Conservation (phyloP, 2,888 invertebrate species). For the Dimorphilus gyrociliatus region DNA sequence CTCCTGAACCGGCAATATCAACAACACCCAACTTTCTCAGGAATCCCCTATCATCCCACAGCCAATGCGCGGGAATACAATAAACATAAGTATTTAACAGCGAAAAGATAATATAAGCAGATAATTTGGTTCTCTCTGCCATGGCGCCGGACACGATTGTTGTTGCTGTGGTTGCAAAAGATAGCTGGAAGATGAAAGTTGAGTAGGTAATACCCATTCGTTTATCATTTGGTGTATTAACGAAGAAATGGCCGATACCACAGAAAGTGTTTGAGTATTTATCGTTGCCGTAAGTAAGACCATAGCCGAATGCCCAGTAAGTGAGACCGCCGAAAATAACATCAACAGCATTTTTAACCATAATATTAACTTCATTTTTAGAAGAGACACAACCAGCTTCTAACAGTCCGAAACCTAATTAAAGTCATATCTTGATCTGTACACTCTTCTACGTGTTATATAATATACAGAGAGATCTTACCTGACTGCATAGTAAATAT, state of each 20-base stretch:
- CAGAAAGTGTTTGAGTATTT: conserved; percentile 14
- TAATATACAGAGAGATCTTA: too few species aligned
- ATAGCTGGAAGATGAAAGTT: conserved; percentile 28
- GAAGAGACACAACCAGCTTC: conserved; percentile 66
- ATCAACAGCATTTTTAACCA: conserved; percentile 91
- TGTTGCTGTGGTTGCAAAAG: conserved; percentile 74
- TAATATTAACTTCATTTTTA: conserved; percentile 83
- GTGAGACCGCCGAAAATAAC: conserved; percentile 82
- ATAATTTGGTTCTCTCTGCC: conserved; percentile 63
- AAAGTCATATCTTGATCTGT: too few species aligned
- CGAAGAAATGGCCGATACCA: conserved; percentile 23
- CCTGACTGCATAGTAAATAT: conserved; percentile 5
- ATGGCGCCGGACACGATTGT: conserved; percentile 85
- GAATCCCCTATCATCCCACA: conserved; percentile 15
- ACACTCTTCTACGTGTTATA: too few species aligned
- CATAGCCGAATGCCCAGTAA: conserved; percentile 88
- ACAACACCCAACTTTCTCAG: conserved; percentile 64
- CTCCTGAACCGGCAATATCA: conserved; percentile 67
- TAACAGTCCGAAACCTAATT: conserved; percentile 80
- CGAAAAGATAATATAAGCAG: conserved; percentile 76
- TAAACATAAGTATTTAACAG: conserved; percentile 73
- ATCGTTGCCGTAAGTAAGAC: conserved; percentile 57
- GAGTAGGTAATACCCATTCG: conserved; percentile 6
- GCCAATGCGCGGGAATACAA: conserved; percentile 58
- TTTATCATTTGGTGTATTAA: conserved; percentile 28